Evolutionary conservation across 2,113 vertebrate species (phyloP).

Genomic region (Rousettus leschenaultii): DNA sequence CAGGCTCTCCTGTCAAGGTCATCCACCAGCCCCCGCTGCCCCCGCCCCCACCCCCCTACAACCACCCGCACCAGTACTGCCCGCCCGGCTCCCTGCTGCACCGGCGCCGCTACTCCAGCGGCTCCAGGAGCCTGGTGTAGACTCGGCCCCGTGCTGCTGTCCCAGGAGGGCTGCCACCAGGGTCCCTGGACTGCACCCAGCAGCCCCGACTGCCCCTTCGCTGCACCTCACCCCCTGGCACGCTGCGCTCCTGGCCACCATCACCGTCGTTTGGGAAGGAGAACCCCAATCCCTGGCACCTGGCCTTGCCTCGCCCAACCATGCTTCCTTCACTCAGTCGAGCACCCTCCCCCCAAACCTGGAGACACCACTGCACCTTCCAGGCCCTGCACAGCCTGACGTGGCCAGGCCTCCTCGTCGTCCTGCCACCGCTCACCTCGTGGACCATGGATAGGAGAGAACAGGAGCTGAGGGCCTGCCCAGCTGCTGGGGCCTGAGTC

Average conservation of each 20-base stretch:
- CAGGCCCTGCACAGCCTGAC: background rate
- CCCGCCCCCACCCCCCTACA: slow-evolving; percentile 95
- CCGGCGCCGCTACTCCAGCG: slow-evolving; percentile 94
- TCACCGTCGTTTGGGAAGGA: background rate
- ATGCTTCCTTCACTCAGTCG: background rate
- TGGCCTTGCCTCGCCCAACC: background rate
- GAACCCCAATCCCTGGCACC: background rate
- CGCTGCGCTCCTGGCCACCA: background rate
- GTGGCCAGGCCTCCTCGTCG: background rate
- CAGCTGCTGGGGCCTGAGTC: background rate
- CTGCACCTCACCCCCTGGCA: background rate
- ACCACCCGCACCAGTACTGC: slow-evolving; percentile 97
- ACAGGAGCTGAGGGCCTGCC: background rate
- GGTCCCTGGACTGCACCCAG: background rate
- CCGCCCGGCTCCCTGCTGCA: slow-evolving; percentile 94
- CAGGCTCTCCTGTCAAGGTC: slow-evolving; percentile 85
- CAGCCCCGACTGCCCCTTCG: background rate
- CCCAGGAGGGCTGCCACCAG: background rate
- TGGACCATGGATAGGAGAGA: background rate
- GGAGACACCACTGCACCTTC: background rate
- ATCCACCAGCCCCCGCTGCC: slow-evolving; percentile 93
- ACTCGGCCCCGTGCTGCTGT: background rate
- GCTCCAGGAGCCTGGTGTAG: slow-evolving; percentile 96
- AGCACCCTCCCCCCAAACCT: background rate
- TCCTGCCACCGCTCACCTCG: background rate